Evolutionary conservation across 2,888 invertebrate species (phyloP).

Genomic region (Aphodius sticticus): DNA sequence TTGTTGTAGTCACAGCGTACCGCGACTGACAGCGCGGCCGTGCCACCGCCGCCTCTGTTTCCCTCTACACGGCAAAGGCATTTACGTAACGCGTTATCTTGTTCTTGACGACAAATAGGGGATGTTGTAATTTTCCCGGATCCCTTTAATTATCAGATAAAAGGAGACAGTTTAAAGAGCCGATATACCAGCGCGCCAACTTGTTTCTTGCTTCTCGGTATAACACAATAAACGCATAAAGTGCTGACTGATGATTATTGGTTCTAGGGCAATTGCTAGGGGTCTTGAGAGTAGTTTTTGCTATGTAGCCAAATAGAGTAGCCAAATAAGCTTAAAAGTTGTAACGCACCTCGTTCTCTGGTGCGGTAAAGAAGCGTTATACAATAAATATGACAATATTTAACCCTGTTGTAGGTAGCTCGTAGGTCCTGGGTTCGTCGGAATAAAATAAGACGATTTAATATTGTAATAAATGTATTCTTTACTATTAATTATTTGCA

Average conservation of each 20-base stretch:
- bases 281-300: too few relatives aligned
- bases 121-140: background rate
- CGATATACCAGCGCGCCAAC: background rate
- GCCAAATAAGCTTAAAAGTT: too few relatives aligned
- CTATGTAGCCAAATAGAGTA: too few relatives aligned
- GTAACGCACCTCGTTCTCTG: too few relatives aligned
- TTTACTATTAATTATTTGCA: too few relatives aligned
- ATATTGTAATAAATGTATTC: too few relatives aligned
- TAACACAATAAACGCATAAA: background rate
- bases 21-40: background rate
- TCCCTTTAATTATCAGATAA: background rate
- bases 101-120: background rate
- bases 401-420: too few relatives aligned
- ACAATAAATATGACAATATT: too few relatives aligned
- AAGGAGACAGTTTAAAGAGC: background rate
- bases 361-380: too few relatives aligned
- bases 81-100: background rate
- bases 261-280: too few relatives aligned
- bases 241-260: background rate
- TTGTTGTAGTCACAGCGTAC: background rate
- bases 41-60: background rate
- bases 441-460: too few relatives aligned
- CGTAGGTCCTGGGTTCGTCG: too few relatives aligned
- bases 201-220: background rate
- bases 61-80: background rate